Evolutionary conservation across 2,113 vertebrate genomes (phyloP), one percentile per base, ranked within the genome.

Genomic region (Ramphastos sulfuratus): DNA sequence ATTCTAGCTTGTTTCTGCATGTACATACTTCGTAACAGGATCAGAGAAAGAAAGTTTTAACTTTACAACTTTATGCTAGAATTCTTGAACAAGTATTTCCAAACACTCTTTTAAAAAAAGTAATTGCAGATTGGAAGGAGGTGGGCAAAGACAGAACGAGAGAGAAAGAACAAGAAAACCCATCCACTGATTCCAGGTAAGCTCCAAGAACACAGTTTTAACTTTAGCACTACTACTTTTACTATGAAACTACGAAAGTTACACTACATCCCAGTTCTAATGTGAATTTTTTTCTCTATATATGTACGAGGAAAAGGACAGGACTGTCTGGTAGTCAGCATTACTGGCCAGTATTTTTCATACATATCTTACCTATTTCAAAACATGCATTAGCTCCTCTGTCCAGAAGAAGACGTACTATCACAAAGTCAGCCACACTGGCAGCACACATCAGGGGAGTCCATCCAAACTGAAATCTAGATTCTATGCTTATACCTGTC

Each of bases 381-480:
- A 98, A 99, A 90, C 98, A 98, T 39, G 98, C 98, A 85, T 98
- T 98, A 73, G 99, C 99, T 27, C 99, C 99, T 97, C 97, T 97
- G 96, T 99, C 97, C 95, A 99, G 90, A 82, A 99, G 98, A 56
- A 99, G 93, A 73, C 96, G 97, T 42, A 98, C 97, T 55, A 99
- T 73, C 5, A 98, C 96, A 31, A 97, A 97, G 72, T 99, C 96
- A 17, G 98, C 98, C 86, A 98, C 74, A 3, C 94, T 98, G 85
- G 98, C 98, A 30, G 99, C 98, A 95, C 96, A 99, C 98, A 99
- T 99, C 85, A 99, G 98, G 25, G 98, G 98, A 85, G 98, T 99
- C 99, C 99, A 99, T 7, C 97, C 98, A 96, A 98, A 98, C 15
- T 89, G 96, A 64, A 99, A 98, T 24, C 71, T 97, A 35, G 95